Evolutionary conservation across 2,797 vertebrate species (phyloP), one percentile per base, ranked within the genome.

Genomic region (Macropodus opercularis): DNA sequence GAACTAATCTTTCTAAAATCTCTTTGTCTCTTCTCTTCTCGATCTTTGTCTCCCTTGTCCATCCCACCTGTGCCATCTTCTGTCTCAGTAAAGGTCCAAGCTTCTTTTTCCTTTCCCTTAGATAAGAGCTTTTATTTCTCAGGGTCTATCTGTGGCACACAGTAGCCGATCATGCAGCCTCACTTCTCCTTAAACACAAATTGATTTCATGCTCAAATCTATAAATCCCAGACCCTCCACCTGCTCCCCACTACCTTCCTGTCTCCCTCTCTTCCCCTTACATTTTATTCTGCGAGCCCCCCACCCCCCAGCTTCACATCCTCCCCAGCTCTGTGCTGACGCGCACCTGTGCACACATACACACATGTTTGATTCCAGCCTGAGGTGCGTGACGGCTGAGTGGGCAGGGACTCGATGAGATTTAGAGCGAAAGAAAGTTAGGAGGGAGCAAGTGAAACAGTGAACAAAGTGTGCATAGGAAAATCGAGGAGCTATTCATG

Each of bases 401-500:
- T 57, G 74, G 29, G 23, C 50, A 54, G 59, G 35, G 36, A 69
- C 7, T 38, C 51, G 58, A 13, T 31, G 46, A 59, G 61, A 80
- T 53, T 36, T 26, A 49, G 58, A 62, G 12, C 19, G 24, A 53
- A 70, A 66, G 62, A 55, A 49, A 40, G 50, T 61, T 50, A 54
- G 39, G 49, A 59, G 63, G 75, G 40, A 61, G 23, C 32, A 43
- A 79, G 80, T 50, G 70, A 83, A 76, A 67, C 68, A 80, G 64
- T 58, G 80, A 82, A n/a, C 76, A 69, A 72, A 81, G 64, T 60
- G 68, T 48, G 63, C 34, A 34, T 48, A 57, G 81, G 79, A 83
- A 90, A 86, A 91, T 71, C 87, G 80, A 84, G 75, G 83, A 89
- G 77, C 82, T 90, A 90, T 89, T 89, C 86, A 89, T 85, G 88